These are phyloP conservation scores for Spheniscus mendiculus DNA, from an alignment of 2,113 vertebrate genomes.

Conservation along the genomic window DNA sequence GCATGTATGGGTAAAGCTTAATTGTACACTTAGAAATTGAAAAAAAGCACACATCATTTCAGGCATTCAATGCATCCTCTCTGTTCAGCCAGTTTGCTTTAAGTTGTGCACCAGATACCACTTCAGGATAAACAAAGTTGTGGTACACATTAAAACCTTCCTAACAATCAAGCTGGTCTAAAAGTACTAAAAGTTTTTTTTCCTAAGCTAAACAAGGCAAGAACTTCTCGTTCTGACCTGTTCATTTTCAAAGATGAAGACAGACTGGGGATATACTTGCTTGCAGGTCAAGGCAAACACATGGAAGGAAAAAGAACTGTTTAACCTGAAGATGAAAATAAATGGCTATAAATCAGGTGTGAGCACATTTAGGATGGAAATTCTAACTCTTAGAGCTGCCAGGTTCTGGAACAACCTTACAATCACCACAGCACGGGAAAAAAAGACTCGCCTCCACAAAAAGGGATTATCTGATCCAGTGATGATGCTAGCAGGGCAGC, in stretches of 20 bases:
- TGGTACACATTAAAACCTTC: background rate
- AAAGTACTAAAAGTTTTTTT: slow-evolving; percentile 11
- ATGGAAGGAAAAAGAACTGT: background rate
- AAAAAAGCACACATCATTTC: background rate
- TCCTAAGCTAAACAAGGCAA: slow-evolving; percentile 12
- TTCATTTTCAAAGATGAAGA: background rate
- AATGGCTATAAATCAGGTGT: background rate
- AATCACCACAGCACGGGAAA: background rate
- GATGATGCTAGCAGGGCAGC: background rate
- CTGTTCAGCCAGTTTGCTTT: background rate
- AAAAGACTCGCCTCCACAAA: background rate
- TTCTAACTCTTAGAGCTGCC: background rate
- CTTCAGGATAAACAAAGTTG: background rate
- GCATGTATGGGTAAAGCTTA: background rate
- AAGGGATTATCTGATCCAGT: background rate
- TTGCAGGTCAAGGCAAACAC: slow-evolving; percentile 15
- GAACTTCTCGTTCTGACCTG: slow-evolving; percentile 24
- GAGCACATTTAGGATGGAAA: background rate
- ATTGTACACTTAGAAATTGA: background rate
- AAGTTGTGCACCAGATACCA: background rate
- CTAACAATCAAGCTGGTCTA: background rate
- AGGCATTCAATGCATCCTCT: background rate
- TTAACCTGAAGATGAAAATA: slow-evolving; percentile 14
- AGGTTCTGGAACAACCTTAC: background rate
- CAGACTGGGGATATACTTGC: background rate